A percentile compares a stretch with the other conserved stretches of the same genome.
Conservation (phyloP, 1,140 invertebrate genomes). For the Brachionus paranguensis region DNA sequence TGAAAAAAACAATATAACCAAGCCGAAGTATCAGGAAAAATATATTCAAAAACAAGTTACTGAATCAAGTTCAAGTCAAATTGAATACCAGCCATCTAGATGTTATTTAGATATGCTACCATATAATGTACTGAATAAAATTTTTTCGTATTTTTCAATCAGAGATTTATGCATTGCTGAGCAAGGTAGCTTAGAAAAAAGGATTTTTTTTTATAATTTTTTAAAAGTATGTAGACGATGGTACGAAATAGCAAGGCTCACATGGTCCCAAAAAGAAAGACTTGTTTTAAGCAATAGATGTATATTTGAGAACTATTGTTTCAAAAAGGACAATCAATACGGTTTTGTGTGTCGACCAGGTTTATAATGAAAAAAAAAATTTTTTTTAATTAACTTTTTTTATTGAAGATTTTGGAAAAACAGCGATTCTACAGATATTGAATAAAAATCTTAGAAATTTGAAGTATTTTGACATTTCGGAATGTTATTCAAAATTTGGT, state of each 20-base stretch:
- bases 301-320: neutral
- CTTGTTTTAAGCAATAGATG: neutral
- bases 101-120: neutral
- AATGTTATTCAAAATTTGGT: neutral
- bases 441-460: constrained; percentile 6
- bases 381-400: neutral
- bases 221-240: constrained; percentile 11
- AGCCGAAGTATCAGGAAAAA: neutral
- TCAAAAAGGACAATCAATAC: neutral
- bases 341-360: neutral
- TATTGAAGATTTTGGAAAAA: neutral
- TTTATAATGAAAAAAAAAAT: neutral
- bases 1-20: neutral
- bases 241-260: neutral
- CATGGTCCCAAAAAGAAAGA: neutral
- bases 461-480: constrained; percentile 23
- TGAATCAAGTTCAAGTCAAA: neutral
- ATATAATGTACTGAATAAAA: neutral
- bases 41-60: neutral
- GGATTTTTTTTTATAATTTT: neutral
- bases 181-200: constrained; percentile 18
- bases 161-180: constrained; percentile 28
- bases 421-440: neutral
- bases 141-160: neutral
- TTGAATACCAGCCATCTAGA: neutral